phyloP scores from a whole-genome alignment of 2,888 invertebrate species.

The Platycheirus rosarum region DNA sequence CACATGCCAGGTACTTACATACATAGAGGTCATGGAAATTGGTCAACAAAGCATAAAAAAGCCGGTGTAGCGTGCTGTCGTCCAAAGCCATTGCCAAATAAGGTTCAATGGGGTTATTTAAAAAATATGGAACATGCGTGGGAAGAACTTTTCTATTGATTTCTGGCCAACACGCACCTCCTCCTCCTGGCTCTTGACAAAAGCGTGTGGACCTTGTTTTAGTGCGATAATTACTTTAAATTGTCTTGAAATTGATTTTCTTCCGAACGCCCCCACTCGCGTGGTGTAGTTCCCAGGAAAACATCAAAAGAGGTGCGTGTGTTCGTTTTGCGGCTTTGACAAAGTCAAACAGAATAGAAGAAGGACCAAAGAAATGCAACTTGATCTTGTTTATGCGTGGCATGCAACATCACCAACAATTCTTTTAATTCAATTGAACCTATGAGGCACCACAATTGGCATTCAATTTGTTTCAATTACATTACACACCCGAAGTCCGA shows the following conservation, averaged over 20 bases:
- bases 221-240: slow-evolving; percentile 26
- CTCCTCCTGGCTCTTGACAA: background rate
- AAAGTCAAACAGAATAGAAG: slow-evolving; percentile 1
- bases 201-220: background rate
- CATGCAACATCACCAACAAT: slow-evolving; percentile 41
- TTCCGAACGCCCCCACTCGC: background rate
- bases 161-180: slow-evolving; percentile 11
- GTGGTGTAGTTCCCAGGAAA: slow-evolving; percentile 18
- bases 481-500: slow-evolving; percentile 33
- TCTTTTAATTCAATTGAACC: slow-evolving; percentile 71
- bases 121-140: slow-evolving; percentile 18
- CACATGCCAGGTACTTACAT: background rate
- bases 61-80: background rate
- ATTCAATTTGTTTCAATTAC: slow-evolving; percentile 68
- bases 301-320: slow-evolving; percentile 18
- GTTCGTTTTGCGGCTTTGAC: background rate
- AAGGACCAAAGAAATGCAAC: slow-evolving; percentile 23
- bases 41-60: background rate
- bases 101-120: slow-evolving; percentile 35
- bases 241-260: slow-evolving; percentile 33
- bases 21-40: slow-evolving; percentile 1
- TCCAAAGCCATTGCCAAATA: slow-evolving; percentile 37
- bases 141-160: slow-evolving; percentile 36
- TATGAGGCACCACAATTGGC: slow-evolving; percentile 67
- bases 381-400: slow-evolving; percentile 20